These are phyloP conservation scores for Pseudomyrmex dendroicus DNA, from an alignment of 1,140 invertebrate genomes.

Conservation along the genomic window DNA sequence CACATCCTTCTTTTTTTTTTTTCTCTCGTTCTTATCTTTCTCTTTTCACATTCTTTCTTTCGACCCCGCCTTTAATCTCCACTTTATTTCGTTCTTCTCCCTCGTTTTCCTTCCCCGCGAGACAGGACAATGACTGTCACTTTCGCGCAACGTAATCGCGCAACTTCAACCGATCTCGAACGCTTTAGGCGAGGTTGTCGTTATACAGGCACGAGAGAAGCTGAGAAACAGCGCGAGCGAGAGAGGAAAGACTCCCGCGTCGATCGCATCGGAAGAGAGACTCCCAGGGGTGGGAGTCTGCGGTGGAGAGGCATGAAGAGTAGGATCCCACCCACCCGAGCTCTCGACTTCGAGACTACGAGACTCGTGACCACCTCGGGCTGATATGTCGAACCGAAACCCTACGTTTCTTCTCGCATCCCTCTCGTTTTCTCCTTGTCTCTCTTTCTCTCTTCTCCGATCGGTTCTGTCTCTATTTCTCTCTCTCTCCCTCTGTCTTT, in stretches of 20 bases:
- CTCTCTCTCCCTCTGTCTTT: conserved; percentile 11
- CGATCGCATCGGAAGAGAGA: conserved; percentile 60
- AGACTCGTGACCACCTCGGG: conserved; percentile 84
- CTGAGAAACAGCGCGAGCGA: conserved; percentile 12
- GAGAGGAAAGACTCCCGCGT: conserved; percentile 40
- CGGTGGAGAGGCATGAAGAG: conserved; percentile 76
- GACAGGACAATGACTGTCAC: conserved; percentile 40
- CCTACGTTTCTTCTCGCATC: conserved; percentile 73
- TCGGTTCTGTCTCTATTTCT: not conserved
- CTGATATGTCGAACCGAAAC: conserved; percentile 84
- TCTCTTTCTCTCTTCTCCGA: conserved; percentile 7
- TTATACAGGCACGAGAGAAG: conserved; percentile 33
- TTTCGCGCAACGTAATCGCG: conserved; percentile 24
- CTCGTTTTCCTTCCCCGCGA: not conserved
- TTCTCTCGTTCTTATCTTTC: not conserved
- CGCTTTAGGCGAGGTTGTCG: conserved; percentile 57
- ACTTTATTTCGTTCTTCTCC: not conserved
- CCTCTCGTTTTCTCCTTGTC: conserved; percentile 64
- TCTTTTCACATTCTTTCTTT: not conserved
- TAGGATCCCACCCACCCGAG: conserved; percentile 82
- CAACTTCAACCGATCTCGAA: conserved; percentile 35
- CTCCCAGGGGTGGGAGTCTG: conserved; percentile 38
- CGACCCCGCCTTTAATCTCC: not conserved
- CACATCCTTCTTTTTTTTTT: not conserved
- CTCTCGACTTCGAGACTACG: conserved; percentile 72